Conservation (phyloP, 2,797 vertebrate species). For the Balearica regulorum region DNA sequence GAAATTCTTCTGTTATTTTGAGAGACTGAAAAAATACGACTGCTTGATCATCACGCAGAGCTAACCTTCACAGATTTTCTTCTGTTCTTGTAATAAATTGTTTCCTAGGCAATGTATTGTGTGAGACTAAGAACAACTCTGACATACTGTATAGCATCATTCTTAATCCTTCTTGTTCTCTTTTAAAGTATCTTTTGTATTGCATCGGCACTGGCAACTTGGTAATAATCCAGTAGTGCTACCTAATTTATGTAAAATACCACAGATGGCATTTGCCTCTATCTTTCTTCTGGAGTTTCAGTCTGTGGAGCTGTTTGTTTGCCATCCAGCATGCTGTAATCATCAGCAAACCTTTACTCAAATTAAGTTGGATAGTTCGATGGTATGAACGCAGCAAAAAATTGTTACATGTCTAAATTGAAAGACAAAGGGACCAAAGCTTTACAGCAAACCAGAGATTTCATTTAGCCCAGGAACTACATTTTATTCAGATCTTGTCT, state of each 20-base stretch:
- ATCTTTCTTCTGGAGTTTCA: background rate
- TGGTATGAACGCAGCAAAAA: background rate
- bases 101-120: background rate
- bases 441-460: background rate
- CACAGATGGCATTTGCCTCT: background rate
- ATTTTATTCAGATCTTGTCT: background rate
- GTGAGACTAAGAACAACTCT: background rate
- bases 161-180: background rate
- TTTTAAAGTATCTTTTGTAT: background rate
- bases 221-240: background rate
- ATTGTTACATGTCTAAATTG: background rate
- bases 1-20: background rate
- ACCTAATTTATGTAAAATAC: background rate
- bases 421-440: background rate
- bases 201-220: background rate
- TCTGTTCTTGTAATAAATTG: background rate
- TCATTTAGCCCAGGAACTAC: background rate
- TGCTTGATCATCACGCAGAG: background rate
- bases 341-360: background rate
- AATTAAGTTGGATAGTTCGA: background rate
- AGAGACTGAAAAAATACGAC: background rate
- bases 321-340: background rate
- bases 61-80: background rate
- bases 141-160: background rate
- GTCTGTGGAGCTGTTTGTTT: background rate